Base-by-base conservation (phyloP, 2,113 vertebrate species). In the Cricetomys ansorgei region DNA sequence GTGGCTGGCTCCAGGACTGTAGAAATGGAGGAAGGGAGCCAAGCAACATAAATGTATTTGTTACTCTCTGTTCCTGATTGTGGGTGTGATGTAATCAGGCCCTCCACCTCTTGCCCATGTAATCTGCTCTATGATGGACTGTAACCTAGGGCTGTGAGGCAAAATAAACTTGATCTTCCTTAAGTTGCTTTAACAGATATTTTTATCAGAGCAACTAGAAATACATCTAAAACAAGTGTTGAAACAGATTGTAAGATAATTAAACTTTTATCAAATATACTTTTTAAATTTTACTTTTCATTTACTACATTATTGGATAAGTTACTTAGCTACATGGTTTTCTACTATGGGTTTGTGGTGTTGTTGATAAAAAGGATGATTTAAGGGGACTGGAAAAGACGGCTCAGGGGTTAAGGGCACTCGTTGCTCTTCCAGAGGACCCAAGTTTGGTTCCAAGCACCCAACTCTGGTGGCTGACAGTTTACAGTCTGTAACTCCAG, bases 221-320 rank as follows among this genome's bases (percentile, higher is more conserved):
- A 76, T 53, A 3, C 29, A 31, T 79, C 76, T 53, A 53, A 79
- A 48, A 77, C 45, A 50, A 21, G 19, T 53, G 48, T 53, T 76
- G 50, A 76, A 76, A 76, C 45, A 93, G 83, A 92, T 73, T 27
- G 91, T 77, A 17, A 94, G 88, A 92, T 55, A 91, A 94, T 93
- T 91, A 89, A 96, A 37, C 34, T 72, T 17, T 62, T 87, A 91
- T 50, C 29, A 93, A 84, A 84, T 64, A 29, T 13, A 88, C 72
- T 48, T 40, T 40, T 50, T 29, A 76, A 76, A 31, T 76, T 50
- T 76, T 48, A 50, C 27, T 89, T 62, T 62, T 84, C 57, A 76
- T 86, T 19, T 76, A 40, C 50, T 53, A 65, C 53, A 80, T 93
- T 65, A 67, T 77, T 94, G 13, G 76, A 64, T 59, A 62, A 67